Evolutionary conservation across 2,113 vertebrate genomes (phyloP).

Genomic region (Centropristis striata): DNA sequence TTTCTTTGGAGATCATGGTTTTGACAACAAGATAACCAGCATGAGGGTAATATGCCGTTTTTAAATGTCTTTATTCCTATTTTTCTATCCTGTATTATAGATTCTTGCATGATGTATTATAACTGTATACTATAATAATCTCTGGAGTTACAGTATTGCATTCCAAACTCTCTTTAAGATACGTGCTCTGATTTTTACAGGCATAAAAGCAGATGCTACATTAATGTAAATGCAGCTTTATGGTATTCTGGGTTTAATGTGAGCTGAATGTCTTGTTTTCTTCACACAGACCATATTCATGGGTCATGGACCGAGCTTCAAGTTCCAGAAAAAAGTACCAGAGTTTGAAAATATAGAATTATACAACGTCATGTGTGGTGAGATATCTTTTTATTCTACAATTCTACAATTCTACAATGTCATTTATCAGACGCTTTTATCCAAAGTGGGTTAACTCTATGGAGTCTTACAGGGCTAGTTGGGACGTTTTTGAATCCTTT

Average conservation of each 20-base stretch:
- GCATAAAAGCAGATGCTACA: no score
- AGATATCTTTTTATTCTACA: slow-evolving; percentile 76
- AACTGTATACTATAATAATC: no score
- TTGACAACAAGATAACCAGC: slow-evolving; percentile 98
- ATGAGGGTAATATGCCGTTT: slow-evolving; percentile 90
- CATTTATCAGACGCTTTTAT: no score
- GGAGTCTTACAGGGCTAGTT: no score
- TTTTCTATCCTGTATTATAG: neutral
- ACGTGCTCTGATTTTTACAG: neutral
- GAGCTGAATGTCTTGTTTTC: neutral
- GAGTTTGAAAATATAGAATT: slow-evolving; percentile 98
- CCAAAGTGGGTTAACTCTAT: no score
- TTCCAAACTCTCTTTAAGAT: neutral
- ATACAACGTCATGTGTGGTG: slow-evolving; percentile 99
- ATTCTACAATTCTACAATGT: no score
- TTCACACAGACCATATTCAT: slow-evolving; percentile 94
- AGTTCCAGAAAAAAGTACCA: slow-evolving; percentile 93
- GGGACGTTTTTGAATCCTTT: no score
- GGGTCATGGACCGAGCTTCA: slow-evolving; percentile 95
- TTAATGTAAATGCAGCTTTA: no score
- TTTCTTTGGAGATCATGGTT: slow-evolving; percentile 97
- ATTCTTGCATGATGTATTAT: no score
- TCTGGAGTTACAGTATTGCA: no score
- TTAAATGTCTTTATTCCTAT: neutral
- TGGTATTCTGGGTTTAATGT: neutral